Evolutionary conservation across 2,113 vertebrate species (phyloP).

Genomic region (Cisticola juncidis): DNA sequence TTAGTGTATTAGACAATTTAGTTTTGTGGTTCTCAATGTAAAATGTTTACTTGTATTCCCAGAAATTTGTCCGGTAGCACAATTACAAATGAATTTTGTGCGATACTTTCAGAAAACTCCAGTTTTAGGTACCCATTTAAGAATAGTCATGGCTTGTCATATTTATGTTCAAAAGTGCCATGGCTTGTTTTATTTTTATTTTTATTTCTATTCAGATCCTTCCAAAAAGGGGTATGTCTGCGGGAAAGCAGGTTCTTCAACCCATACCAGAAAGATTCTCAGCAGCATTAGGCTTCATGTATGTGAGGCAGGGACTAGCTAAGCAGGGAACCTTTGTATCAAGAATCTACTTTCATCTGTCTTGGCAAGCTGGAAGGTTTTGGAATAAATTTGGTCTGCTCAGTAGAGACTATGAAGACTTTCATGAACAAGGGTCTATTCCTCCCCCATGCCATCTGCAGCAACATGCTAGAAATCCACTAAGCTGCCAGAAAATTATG

Average conservation of each 20-base stretch:
- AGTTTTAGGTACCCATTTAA: background rate
- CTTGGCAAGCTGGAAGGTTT: constrained; percentile 14
- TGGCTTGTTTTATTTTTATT: background rate
- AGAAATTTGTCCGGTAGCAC: background rate
- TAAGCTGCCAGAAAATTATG: constrained; percentile 14
- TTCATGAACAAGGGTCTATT: constrained; percentile 20
- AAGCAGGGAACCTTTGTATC: background rate
- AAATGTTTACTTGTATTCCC: background rate
- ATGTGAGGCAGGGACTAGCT: background rate
- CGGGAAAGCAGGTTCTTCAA: background rate
- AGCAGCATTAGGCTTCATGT: background rate
- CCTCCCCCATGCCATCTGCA: constrained; percentile 53
- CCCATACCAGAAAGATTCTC: background rate
- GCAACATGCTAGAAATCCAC: constrained; percentile 5
- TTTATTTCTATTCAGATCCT: background rate
- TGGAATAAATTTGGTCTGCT: constrained; percentile 25
- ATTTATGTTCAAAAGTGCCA: background rate
- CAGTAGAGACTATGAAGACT: constrained; percentile 30
- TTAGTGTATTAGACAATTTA: background rate
- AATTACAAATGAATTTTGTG: background rate
- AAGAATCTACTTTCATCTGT: background rate
- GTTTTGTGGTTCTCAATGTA: background rate
- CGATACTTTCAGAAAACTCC: background rate
- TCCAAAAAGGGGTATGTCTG: background rate
- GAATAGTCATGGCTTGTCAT: background rate